phyloP scores from a whole-genome alignment of 92 coral and sea anemone species.

The Heteractis magnifica region DNA sequence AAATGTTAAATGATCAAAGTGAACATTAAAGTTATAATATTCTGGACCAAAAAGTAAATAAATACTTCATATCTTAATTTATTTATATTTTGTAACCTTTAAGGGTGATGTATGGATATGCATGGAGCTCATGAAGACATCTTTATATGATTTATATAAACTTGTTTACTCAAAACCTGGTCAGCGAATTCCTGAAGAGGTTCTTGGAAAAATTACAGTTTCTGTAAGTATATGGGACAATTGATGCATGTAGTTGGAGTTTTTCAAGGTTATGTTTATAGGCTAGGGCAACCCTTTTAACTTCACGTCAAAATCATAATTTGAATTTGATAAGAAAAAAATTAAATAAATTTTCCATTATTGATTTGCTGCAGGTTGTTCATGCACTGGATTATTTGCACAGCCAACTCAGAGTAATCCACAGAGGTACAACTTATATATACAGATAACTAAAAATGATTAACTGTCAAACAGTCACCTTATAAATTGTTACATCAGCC shows the following conservation, averaged over 20 bases:
- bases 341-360: too few relatives aligned
- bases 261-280: too few relatives aligned
- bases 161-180: conserved; percentile 72
- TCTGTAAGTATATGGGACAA: conserved; percentile 68
- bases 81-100: neutral
- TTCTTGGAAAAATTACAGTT: conserved; percentile 83
- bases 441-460: too few relatives aligned
- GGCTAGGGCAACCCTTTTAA: neutral
- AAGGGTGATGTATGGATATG: conserved; percentile 99
- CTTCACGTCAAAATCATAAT: neutral
- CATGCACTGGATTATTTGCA: conserved; percentile 91
- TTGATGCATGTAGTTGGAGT: neutral
- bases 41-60: too few relatives aligned
- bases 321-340: neutral
- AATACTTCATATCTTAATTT: too few relatives aligned
- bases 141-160: conserved; percentile 83
- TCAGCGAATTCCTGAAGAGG: conserved; percentile 84
- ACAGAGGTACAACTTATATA: conserved; percentile 69
- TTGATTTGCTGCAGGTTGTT: conserved; percentile 63
- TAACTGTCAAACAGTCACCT: too few relatives aligned
- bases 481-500: too few relatives aligned
- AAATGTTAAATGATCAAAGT: too few relatives aligned
- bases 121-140: conserved; percentile 95
- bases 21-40: too few relatives aligned
- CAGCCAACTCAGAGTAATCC: conserved; percentile 77